Evolutionary conservation across 2,888 invertebrate genomes (phyloP), one percentile per base, ranked within the genome.

Genomic region (Parnassius orleans): DNA sequence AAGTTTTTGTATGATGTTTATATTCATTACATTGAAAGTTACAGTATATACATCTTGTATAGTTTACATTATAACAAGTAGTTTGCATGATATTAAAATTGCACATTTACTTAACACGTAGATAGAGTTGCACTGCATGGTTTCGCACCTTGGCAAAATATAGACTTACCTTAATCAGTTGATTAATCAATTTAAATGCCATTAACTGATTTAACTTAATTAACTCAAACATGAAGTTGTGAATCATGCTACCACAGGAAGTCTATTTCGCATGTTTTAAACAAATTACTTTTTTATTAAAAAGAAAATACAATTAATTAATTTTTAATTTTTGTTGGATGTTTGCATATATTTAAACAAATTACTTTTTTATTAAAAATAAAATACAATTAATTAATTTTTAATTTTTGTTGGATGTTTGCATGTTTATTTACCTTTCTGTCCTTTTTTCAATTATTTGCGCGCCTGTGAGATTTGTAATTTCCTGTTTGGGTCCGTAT

Each of bases 171-270:
- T 57, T 64, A 62, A 63, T 62, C 47, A 60, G 41, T 54, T 12
- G 9, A 63, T 65, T 57, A 58, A 61, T 65, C 57, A 61, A 42
- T 54, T 61, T 58, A 43, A 47, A 15, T 60, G n/a, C 53, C 52
- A 47, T 64, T 66, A 62, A 61, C 60, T 61, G 61, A 57, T 65
- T 51, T 61, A 63, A 65, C 72, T 74, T 74, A 79, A 73, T 71
- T 61, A 72, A 69, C 87, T 88, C 86, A 85, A 88, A 89, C 87
- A 84, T 72, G 83, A 86, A 87, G 83, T 87, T 84, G 71, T 64
- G 71, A 76, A 66, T 72, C 65, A 66, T 67, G 61, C 66, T 66
- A 47, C 57, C 56, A 62, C 68, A 63, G 61, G 64, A 63, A 62
- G 12, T 44, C 54, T 69, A 72, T 74, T 72, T 66, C 59, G 65